Percentiles rank a stretch among this genome's conserved stretches.
These are phyloP conservation scores for Embiotoca jacksoni DNA, from an alignment of 2,113 vertebrate species.

Conservation along the genomic window DNA sequence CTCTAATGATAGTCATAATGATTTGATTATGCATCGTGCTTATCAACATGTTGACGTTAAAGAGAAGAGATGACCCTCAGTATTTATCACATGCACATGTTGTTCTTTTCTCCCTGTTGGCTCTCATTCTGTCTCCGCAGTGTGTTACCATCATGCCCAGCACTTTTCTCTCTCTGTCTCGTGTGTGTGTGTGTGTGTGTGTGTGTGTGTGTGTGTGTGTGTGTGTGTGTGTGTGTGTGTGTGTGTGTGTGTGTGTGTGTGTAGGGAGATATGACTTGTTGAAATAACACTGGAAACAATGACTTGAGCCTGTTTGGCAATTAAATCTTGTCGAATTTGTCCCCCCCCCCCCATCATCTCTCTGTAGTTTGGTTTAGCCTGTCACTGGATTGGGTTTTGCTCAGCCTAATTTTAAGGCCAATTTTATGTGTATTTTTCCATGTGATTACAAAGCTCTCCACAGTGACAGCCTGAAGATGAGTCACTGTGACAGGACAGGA, in stretches of 20 bases:
- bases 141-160: conserved; percentile 15
- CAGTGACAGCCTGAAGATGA: conserved; percentile 32
- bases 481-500: conserved; percentile 24
- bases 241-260: conserved; percentile 2
- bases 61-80: conserved; percentile 42
- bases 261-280: conserved; percentile 41
- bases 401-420: not conserved
- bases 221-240: conserved; percentile 6
- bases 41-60: conserved; percentile 4
- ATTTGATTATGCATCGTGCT: not conserved
- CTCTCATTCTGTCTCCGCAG: conserved; percentile 30
- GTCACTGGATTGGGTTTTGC: conserved; percentile 10
- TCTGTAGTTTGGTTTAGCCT: conserved; percentile 12
- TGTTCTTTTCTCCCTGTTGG: conserved; percentile 29
- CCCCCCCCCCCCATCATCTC: conserved; percentile 12
- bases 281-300: conserved; percentile 78
- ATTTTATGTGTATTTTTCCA: conserved; percentile 31
- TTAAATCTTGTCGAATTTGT: conserved; percentile 3
- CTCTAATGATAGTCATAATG: not conserved
- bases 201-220: conserved; percentile 9
- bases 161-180: conserved; percentile 14
- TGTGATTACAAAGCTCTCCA: conserved; percentile 11
- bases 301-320: conserved; percentile 45
- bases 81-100: conserved; percentile 17
- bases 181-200: conserved; percentile 12